These are phyloP conservation scores for Ectemnius continuus DNA, from an alignment of 2,888 invertebrate species.

Conservation along the genomic window DNA sequence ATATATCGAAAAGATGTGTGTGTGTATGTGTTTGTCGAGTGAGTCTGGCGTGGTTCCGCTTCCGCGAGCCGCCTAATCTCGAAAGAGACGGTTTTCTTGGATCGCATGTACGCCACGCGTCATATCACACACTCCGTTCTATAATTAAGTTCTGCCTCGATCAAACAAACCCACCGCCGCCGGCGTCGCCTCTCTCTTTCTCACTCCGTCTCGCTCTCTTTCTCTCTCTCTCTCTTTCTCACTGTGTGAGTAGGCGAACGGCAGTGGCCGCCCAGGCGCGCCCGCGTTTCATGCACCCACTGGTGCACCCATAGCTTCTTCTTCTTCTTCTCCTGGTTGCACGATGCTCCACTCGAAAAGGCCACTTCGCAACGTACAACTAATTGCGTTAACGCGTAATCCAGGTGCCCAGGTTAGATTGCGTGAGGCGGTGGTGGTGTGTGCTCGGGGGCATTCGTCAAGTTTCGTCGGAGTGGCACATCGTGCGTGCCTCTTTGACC, in stretches of 20 bases:
- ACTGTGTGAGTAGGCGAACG: too few species aligned
- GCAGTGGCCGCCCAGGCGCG: too few species aligned
- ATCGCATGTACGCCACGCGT: conserved; percentile 29
- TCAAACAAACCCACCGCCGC: conserved; percentile 30
- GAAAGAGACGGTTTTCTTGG: conserved; percentile 24
- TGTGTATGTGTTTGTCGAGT: too few species aligned
- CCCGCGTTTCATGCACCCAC: too few species aligned
- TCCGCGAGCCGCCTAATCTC: conserved; percentile 37
- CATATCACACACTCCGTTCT: conserved; percentile 39
- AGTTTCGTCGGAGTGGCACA: conserved; percentile 49
- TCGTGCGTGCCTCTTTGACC: conserved; percentile 46
- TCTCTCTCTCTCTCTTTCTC: too few species aligned
- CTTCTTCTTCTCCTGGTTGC: not conserved
- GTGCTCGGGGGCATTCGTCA: conserved; percentile 46
- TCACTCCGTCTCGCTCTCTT: too few species aligned
- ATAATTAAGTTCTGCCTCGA: conserved; percentile 44
- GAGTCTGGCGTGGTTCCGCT: conserved; percentile 34
- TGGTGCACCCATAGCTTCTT: not conserved
- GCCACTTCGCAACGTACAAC: not conserved
- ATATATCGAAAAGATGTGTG: too few species aligned
- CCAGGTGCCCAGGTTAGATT: conserved; percentile 34
- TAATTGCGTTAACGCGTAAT: conserved; percentile 25
- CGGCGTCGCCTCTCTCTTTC: not conserved
- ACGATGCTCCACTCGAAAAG: conserved; percentile 1
- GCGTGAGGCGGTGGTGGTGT: conserved; percentile 15